Percentiles rank a stretch among this genome's conserved stretches.
phyloP scores from a whole-genome alignment of 64 coral and sea anemone genomes.

The Stylophora pistillata region DNA sequence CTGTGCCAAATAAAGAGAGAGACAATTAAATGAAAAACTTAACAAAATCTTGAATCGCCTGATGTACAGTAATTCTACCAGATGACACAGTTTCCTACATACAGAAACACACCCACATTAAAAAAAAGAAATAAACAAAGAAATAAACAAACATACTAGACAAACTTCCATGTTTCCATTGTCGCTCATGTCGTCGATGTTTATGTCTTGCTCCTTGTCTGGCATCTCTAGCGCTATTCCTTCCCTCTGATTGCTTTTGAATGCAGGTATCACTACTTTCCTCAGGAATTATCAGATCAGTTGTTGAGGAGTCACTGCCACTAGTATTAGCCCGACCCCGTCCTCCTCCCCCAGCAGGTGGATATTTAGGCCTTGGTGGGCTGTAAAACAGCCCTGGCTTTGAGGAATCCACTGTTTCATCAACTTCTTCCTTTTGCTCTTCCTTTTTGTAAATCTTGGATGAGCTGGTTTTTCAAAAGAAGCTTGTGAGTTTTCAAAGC shows the following conservation, averaged over 20 bases:
- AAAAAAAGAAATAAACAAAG: not conserved
- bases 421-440: not conserved
- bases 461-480: not conserved
- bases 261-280: conserved; percentile 31
- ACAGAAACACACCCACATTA: no score
- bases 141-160: not conserved
- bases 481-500: not conserved
- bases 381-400: conserved; percentile 16
- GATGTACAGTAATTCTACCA: not conserved
- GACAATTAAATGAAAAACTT: not conserved
- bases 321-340: not conserved
- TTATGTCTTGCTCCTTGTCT: conserved; percentile 10
- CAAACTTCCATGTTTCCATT: not conserved
- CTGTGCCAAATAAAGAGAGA: not conserved
- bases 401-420: not conserved
- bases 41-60: not conserved
- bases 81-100: no score
- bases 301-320: conserved; percentile 39
- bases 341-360: not conserved
- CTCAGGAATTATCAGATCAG: conserved; percentile 49
- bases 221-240: not conserved
- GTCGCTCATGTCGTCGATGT: conserved; percentile 1
- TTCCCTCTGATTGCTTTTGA: conserved; percentile 14
- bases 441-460: not conserved
- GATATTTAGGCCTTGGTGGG: conserved; percentile 35